These are phyloP conservation scores for Sphaeramia orbicularis DNA, from an alignment of 2,797 vertebrate genomes.

Conservation along the genomic window DNA sequence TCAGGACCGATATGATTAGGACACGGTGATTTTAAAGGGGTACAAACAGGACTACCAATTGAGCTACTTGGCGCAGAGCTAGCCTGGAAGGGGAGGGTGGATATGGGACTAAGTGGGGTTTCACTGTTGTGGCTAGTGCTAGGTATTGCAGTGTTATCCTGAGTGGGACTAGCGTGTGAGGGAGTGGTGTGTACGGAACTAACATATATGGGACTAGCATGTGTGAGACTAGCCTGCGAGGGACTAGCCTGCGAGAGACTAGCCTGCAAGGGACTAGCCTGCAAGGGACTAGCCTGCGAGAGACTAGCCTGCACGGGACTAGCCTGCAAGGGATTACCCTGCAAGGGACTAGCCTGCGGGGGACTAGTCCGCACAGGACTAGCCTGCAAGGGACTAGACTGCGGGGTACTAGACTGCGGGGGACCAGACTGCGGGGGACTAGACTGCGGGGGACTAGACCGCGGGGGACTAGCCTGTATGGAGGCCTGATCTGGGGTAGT, in stretches of 20 bases:
- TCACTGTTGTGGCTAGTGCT: constrained; percentile 15
- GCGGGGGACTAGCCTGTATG: constrained; percentile 22
- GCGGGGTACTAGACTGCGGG: no score
- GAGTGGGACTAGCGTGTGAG: constrained; percentile 37
- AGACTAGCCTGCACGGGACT: no score
- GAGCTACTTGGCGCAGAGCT: constrained; percentile 21
- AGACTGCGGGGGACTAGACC: constrained; percentile 3
- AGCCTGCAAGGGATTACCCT: no score
- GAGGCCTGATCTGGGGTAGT: not conserved
- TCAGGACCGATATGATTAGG: constrained; percentile 1
- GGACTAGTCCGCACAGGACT: no score
- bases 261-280: no score
- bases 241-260: no score
- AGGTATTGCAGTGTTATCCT: constrained; percentile 45
- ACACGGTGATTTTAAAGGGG: not conserved
- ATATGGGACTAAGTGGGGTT: not conserved
- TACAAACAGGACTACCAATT: constrained; percentile 21
- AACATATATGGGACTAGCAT: not conserved
- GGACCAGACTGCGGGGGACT: not conserved
- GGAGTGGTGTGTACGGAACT: constrained; percentile 2
- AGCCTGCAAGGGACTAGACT: no score
- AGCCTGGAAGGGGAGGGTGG: constrained; percentile 2
- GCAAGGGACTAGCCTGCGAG: no score
- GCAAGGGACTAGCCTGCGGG: no score
- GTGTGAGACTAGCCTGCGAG: no score